A percentile compares a stretch with the other conserved stretches of the same genome.
phyloP scores from a whole-genome alignment of 2,888 invertebrate species.

The Ditylenchus weischeri region DNA sequence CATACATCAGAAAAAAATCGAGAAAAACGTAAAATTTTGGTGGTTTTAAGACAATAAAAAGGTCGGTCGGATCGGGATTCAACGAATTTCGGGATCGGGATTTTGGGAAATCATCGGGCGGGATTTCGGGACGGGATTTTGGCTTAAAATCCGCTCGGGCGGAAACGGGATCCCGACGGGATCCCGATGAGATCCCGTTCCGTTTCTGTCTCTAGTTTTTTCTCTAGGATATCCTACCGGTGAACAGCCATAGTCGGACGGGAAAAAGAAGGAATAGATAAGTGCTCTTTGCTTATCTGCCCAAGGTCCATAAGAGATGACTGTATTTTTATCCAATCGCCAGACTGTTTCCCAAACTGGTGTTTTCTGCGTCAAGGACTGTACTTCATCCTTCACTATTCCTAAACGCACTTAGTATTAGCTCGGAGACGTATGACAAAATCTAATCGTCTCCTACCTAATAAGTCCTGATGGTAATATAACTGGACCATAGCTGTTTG shows the following conservation, averaged over 20 bases:
- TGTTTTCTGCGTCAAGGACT: constrained; percentile 35
- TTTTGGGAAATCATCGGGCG: too few species aligned
- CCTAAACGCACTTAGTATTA: constrained; percentile 32
- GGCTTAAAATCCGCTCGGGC: too few species aligned
- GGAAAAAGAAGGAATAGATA: constrained; percentile 91
- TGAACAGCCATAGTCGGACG: constrained; percentile 62
- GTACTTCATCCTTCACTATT: constrained; percentile 30
- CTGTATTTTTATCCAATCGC: constrained; percentile 82
- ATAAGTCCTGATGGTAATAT: constrained; percentile 95
- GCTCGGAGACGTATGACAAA: too few species aligned
- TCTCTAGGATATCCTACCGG: constrained; percentile 12
- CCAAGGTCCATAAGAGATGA: constrained; percentile 58
- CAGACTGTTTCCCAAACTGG: constrained; percentile 54
- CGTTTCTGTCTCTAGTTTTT: too few species aligned
- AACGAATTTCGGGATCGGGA: too few species aligned
- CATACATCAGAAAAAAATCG: too few species aligned
- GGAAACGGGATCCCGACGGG: too few species aligned
- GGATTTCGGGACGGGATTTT: too few species aligned
- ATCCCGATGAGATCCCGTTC: too few species aligned
- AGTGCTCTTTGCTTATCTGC: constrained; percentile 85
- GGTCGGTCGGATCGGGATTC: too few species aligned
- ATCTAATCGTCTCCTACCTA: constrained; percentile 66
- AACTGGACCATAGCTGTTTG: constrained; percentile 90
- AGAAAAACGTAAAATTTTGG: too few species aligned
- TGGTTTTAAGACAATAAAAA: too few species aligned